A percentile compares a stretch with the other conserved stretches of the same genome.
phyloP scores from a whole-genome alignment of 2,113 vertebrate species.

The Engraulis encrasicolus region DNA sequence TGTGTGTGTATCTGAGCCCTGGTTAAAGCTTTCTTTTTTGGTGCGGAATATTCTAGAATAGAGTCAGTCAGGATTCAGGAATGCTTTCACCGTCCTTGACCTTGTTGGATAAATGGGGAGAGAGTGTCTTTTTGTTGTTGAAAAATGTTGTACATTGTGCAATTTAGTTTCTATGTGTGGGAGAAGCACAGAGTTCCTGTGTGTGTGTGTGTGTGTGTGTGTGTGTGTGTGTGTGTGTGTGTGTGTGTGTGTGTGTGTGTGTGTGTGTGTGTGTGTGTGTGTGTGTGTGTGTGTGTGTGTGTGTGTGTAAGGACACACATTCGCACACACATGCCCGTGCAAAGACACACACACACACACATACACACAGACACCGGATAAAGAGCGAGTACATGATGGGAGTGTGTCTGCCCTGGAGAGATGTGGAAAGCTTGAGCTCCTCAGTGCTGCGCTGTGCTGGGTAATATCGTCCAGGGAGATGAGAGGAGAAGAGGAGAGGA shows the following conservation, averaged over 20 bases:
- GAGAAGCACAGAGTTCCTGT: background rate
- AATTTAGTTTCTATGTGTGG: background rate
- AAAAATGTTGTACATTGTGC: constrained; percentile 4
- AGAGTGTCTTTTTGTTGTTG: background rate
- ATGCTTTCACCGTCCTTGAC: constrained; percentile 5
- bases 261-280: no score
- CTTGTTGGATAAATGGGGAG: background rate
- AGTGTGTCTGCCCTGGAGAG: constrained; percentile 3
- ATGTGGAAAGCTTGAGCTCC: background rate
- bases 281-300: no score
- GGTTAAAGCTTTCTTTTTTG: background rate
- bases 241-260: constrained; percentile 5
- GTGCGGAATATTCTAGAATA: background rate
- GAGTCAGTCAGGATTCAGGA: no score
- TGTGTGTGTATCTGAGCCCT: background rate
- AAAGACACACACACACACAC: no score
- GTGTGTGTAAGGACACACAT: no score
- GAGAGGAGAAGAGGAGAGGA: background rate
- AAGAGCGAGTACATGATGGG: background rate
- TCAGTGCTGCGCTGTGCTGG: background rate
- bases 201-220: constrained; percentile 10
- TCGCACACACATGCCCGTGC: no score
- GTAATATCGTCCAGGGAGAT: background rate
- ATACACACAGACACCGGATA: no score
- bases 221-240: background rate